These are phyloP conservation scores for Gambelia wislizenii DNA, from an alignment of 2,797 vertebrate genomes.

Conservation along the genomic window DNA sequence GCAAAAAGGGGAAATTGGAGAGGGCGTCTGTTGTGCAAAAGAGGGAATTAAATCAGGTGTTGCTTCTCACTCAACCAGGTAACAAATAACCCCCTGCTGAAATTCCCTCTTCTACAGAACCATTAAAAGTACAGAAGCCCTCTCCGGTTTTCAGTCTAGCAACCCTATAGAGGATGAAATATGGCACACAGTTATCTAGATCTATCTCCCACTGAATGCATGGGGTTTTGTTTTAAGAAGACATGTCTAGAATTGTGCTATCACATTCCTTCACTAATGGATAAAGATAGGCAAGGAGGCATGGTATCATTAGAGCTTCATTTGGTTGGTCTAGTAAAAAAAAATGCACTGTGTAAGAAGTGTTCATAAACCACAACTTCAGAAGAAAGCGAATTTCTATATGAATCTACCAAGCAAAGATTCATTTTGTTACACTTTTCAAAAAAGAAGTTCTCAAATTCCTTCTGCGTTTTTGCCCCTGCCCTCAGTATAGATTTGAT, in stretches of 20 bases:
- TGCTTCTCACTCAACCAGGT: no score
- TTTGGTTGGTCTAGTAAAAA: neutral
- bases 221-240: neutral
- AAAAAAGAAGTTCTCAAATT: neutral
- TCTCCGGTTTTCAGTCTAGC: no score
- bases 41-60: no score
- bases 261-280: neutral
- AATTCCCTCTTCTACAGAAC: no score
- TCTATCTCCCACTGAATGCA: neutral
- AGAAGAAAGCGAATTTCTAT: neutral
- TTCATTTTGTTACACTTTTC: neutral
- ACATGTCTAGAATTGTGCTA: neutral
- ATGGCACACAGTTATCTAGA: no score
- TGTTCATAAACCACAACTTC: neutral
- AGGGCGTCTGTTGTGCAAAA: no score
- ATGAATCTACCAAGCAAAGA: neutral
- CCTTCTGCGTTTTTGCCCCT: neutral
- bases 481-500: neutral
- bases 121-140: no score
- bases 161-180: no score
- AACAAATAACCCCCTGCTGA: no score
- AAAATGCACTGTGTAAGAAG: neutral
- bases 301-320: neutral
- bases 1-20: neutral
- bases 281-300: neutral